Base-by-base conservation (phyloP, 1,140 invertebrate species). In the Polyergus mexicanus region DNA sequence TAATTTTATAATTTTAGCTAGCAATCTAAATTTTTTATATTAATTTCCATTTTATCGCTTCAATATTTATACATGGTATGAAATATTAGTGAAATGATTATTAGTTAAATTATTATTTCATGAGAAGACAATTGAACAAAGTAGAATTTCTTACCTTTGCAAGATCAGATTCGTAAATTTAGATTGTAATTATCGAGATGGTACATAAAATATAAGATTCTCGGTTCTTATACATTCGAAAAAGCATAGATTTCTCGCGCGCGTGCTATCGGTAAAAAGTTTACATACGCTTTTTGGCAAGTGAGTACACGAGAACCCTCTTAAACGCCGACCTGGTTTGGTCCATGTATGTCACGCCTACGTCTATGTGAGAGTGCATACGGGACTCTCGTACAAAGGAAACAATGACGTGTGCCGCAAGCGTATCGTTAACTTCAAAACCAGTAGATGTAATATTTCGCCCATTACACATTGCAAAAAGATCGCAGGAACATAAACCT, bases 281-380 rank as follows among this genome's bases (percentile, higher is more conserved):
- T 91, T 84, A 91, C 88, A 75, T 68, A 32, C 74, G 87, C 83
- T 90, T 86, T 85, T 75, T 75, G 44, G 63, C 85, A 90, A 91
- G 87, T 84, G 81, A 69, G 69, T 90, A 91, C 87, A 91, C 63
- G 89, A 84, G 85, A 91, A 91, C 81, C 86, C 89, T 86, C 89
- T 91, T 90, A 90, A 56, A 91, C 32, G 72, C 25, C 58, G 60
- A 86, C 85, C 68, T 62, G 63, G 69, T 56, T 58, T 25, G 83
- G 76, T 60, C 83, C 66, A 86, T 72, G 66, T 89, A 72, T 66
- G 84, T 72, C 58, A 66, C 47, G 13, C 54, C 62, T 35, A n/a
- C 38, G 63, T 28, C 38, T 44, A 47, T 51, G 38, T 60, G 35
- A 19, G 22, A 56, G 47, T 56, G 28, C 16, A 56, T 54, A 41